Evolutionary conservation across 2,113 vertebrate genomes (phyloP).

Genomic region (Struthidea cinerea): DNA sequence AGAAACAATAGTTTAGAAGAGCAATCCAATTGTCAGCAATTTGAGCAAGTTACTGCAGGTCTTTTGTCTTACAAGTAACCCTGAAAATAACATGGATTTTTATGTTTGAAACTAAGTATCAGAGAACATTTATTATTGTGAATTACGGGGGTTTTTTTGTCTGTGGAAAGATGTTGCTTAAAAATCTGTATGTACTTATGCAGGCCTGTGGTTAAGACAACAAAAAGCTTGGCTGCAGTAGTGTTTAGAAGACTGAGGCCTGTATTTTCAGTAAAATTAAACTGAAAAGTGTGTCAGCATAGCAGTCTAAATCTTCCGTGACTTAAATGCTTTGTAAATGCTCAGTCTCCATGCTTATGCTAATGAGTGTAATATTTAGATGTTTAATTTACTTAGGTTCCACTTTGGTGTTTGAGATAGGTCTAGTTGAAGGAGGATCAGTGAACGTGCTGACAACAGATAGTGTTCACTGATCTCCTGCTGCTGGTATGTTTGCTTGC

Average conservation of each 20-base stretch:
- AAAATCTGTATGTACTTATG: not conserved
- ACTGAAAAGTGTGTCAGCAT: not conserved
- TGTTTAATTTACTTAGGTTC: not conserved
- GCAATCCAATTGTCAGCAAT: not conserved
- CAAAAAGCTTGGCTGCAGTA: not conserved
- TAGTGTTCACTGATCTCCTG: not conserved
- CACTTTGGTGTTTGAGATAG: not conserved
- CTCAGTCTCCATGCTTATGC: not conserved
- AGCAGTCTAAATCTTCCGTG: not conserved
- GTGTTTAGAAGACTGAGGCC: not conserved
- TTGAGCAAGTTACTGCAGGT: not conserved
- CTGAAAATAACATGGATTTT: not conserved
- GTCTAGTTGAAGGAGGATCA: not conserved
- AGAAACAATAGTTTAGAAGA: not conserved
- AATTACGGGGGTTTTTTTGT: fast-evolving
- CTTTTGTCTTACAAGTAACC: not conserved
- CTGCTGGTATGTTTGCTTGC: not conserved
- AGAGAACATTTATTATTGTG: not conserved
- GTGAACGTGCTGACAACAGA: fast-evolving
- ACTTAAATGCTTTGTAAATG: not conserved
- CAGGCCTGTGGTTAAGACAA: not conserved
- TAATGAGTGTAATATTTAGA: not conserved
- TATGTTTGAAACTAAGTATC: not conserved
- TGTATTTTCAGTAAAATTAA: not conserved
- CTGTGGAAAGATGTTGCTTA: not conserved